phyloP scores from a whole-genome alignment of 2,888 invertebrate species.

The Beris morrisii region DNA sequence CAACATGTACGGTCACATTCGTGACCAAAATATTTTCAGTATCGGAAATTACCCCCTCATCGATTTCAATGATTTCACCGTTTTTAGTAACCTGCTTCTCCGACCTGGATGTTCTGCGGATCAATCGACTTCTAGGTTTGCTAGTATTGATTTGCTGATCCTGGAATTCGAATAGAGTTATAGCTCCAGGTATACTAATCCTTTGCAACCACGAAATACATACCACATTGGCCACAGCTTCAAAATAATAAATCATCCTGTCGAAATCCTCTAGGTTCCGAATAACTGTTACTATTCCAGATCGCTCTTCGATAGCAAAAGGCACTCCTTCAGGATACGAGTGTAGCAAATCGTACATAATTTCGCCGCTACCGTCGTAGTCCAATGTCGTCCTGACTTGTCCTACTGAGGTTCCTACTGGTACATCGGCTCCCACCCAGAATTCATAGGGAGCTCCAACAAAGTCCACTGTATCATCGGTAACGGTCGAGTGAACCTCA shows the following conservation, averaged over 20 bases:
- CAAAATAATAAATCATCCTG: slow-evolving; percentile 73
- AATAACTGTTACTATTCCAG: slow-evolving; percentile 85
- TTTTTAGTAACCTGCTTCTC: slow-evolving; percentile 40
- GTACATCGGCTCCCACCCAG: slow-evolving; percentile 86
- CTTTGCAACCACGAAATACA: slow-evolving; percentile 40
- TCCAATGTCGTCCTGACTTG: slow-evolving; percentile 78
- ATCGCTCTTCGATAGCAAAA: slow-evolving; percentile 85
- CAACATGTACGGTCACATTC: slow-evolving; percentile 82
- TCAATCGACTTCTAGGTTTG: slow-evolving; percentile 40
- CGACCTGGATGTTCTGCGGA: slow-evolving; percentile 38
- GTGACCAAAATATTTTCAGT: slow-evolving; percentile 72
- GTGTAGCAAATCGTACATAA: slow-evolving; percentile 77
- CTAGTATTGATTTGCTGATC: slow-evolving; percentile 47
- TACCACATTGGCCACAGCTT: slow-evolving; percentile 71
- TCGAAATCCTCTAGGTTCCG: slow-evolving; percentile 71
- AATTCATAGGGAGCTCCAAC: slow-evolving; percentile 86
- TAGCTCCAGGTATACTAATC: not conserved
- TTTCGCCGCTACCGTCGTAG: slow-evolving; percentile 62
- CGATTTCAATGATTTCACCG: slow-evolving; percentile 47
- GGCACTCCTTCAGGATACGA: slow-evolving; percentile 91
- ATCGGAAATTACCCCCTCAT: slow-evolving; percentile 50
- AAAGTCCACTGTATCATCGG: slow-evolving; percentile 70
- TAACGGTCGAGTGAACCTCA: slow-evolving; percentile 63
- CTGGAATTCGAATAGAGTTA: not conserved
- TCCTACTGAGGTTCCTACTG: slow-evolving; percentile 82